Evolutionary conservation across 2,113 vertebrate genomes (phyloP).

Genomic region (Turnix velox): DNA sequence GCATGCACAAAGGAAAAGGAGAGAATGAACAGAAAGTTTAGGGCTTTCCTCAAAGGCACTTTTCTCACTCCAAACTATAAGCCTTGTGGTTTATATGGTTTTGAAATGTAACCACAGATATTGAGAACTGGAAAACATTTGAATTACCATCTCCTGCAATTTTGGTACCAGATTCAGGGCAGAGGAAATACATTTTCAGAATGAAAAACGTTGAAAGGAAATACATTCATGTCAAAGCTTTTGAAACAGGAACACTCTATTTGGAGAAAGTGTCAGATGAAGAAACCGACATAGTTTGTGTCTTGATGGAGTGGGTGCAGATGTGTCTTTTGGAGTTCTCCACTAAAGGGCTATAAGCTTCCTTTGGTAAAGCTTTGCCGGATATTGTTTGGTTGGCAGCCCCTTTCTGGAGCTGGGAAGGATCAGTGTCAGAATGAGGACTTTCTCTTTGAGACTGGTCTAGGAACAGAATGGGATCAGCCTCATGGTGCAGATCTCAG

Average conservation of each 20-base stretch:
- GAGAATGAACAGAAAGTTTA: slow-evolving; percentile 29
- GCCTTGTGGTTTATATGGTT: slow-evolving; percentile 50
- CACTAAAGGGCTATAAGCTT: neutral
- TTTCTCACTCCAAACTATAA: slow-evolving; percentile 34
- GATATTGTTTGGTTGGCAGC: neutral
- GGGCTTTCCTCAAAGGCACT: slow-evolving; percentile 38
- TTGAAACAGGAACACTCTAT: neutral
- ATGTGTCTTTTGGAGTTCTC: neutral
- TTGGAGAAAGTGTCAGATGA: neutral
- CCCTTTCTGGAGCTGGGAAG: neutral
- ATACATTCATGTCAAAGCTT: neutral
- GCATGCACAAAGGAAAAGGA: neutral
- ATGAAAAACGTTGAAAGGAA: neutral
- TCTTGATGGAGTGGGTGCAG: neutral
- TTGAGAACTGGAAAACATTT: slow-evolving; percentile 17
- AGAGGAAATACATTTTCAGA: neutral
- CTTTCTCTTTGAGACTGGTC: neutral
- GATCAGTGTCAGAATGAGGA: neutral
- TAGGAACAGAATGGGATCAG: neutral
- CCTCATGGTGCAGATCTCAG: fast-evolving
- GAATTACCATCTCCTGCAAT: slow-evolving; percentile 17
- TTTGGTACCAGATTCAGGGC: neutral
- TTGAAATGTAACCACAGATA: slow-evolving; percentile 47
- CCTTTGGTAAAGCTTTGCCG: neutral
- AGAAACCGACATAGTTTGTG: neutral